These are phyloP conservation scores for Perca fluviatilis DNA, from an alignment of 2,113 vertebrate species.

Conservation along the genomic window DNA sequence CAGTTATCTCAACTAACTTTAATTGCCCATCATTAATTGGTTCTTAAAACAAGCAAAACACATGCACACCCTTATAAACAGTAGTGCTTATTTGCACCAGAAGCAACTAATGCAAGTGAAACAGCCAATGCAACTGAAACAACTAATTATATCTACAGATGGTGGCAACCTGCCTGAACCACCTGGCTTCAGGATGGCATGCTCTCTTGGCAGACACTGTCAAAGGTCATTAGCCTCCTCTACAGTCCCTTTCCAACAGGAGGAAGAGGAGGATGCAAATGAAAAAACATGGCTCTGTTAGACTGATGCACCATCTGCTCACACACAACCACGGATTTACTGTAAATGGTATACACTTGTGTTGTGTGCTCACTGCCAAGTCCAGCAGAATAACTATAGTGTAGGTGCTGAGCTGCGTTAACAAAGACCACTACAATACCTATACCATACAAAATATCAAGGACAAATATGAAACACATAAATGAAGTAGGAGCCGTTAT, in stretches of 20 bases:
- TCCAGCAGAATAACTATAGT: neutral
- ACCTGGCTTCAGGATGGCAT: constrained; percentile 47
- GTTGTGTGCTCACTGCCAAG: constrained; percentile 12
- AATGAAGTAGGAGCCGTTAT: neutral
- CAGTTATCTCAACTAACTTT: constrained; percentile 6
- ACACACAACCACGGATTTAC: constrained; percentile 2
- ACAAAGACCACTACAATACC: constrained; percentile 5
- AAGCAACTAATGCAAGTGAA: neutral
- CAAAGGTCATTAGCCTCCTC: constrained; percentile 56
- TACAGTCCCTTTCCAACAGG: constrained; percentile 11
- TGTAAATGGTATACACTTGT: constrained; percentile 20
- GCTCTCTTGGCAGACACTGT: constrained; percentile 45
- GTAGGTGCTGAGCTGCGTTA: neutral
- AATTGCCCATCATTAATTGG: constrained; percentile 27
- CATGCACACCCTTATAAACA: neutral
- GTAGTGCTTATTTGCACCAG: neutral
- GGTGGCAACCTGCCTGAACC: constrained; percentile 29
- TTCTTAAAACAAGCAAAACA: constrained; percentile 11
- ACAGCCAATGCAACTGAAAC: constrained; percentile 1
- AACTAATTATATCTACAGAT: constrained; percentile 38
- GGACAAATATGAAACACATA: neutral
- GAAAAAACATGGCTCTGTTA: constrained; percentile 38
- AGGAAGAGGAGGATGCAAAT: constrained; percentile 10
- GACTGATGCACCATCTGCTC: constrained; percentile 54
- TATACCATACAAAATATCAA: neutral